These are phyloP conservation scores for Nasonia oneida DNA, from an alignment of 2,888 invertebrate species.

Conservation along the genomic window DNA sequence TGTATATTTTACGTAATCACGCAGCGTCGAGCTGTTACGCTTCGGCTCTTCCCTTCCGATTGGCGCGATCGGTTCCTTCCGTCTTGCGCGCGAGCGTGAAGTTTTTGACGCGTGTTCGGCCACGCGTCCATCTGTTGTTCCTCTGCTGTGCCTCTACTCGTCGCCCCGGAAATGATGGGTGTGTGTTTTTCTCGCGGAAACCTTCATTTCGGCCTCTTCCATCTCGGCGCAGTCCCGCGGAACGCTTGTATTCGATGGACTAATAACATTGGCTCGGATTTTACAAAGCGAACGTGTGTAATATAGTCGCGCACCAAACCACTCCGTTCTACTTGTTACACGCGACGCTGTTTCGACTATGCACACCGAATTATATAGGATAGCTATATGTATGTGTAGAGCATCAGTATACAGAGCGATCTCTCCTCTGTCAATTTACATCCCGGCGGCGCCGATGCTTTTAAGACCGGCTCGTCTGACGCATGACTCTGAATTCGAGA, in stretches of 20 bases:
- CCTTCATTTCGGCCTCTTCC: neutral
- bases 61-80: conserved; percentile 51
- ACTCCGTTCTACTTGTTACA: neutral
- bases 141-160: neutral
- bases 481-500: neutral
- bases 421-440: neutral
- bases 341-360: too few relatives aligned
- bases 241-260: neutral
- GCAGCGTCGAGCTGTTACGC: conserved; percentile 34
- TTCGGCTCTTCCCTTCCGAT: conserved; percentile 42
- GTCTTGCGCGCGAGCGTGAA: conserved; percentile 24
- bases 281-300: neutral
- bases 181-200: neutral
- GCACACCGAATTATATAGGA: too few relatives aligned
- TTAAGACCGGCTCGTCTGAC: neutral
- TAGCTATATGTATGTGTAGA: too few relatives aligned
- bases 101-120: conserved; percentile 51
- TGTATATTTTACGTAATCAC: conserved; percentile 28
- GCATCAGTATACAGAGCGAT: neutral
- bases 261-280: neutral
- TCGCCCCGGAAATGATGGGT: conserved; percentile 35
- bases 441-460: neutral
- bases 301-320: neutral
- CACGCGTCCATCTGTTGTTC: conserved; percentile 50
- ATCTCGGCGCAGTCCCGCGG: neutral